Conservation (phyloP, 2,113 vertebrate genomes). For the Prolemur simus region DNA sequence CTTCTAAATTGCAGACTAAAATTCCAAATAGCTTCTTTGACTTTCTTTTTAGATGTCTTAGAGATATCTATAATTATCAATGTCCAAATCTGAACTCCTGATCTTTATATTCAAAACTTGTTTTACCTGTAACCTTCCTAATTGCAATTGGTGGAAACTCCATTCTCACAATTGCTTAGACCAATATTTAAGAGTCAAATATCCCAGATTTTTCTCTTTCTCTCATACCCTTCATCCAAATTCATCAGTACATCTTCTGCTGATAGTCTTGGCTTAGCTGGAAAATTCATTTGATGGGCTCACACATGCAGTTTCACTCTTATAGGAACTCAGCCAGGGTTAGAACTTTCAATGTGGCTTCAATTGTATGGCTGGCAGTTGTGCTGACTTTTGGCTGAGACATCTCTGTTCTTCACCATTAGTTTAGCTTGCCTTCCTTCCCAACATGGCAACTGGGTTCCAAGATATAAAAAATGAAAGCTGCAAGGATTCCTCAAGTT, state of each 20-base stretch:
- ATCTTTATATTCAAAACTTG: background rate
- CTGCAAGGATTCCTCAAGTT: background rate
- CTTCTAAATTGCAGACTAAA: background rate
- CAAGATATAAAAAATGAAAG: background rate
- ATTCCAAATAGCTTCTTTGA: background rate
- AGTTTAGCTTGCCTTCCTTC: background rate
- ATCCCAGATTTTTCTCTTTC: background rate
- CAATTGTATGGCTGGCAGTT: background rate
- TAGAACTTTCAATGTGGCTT: background rate
- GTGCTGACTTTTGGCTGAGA: background rate
- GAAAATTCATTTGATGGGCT: background rate
- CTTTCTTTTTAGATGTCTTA: background rate
- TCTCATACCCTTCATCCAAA: background rate
- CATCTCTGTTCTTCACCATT: background rate
- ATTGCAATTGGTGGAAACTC: background rate
- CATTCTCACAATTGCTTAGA: background rate
- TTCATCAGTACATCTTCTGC: background rate
- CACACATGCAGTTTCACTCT: background rate
- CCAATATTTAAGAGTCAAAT: background rate
- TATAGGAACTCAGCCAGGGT: background rate
- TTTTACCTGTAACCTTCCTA: background rate
- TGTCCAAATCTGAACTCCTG: background rate
- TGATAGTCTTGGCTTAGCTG: background rate
- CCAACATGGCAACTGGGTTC: background rate
- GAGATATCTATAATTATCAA: background rate